Evolutionary conservation across 1,140 invertebrate species (phyloP).

Genomic region (Agrypnia vestita): DNA sequence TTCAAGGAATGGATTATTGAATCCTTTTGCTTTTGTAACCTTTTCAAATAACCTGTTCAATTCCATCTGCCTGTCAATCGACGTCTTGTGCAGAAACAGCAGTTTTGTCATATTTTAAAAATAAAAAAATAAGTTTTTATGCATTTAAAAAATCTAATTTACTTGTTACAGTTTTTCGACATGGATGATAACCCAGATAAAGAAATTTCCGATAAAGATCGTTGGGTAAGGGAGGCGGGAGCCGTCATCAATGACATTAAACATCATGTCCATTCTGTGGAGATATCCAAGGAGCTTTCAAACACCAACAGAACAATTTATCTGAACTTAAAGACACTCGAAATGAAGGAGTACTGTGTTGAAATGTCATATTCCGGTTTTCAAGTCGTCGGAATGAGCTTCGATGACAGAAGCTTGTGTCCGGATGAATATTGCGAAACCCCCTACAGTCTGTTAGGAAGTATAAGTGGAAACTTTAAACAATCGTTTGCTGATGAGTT

Average conservation of each 20-base stretch:
- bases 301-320: constrained; percentile 79
- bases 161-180: constrained; percentile 21
- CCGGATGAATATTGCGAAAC: constrained; percentile 81
- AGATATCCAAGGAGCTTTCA: constrained; percentile 75
- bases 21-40: too few relatives aligned
- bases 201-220: constrained; percentile 48
- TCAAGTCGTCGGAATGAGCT: constrained; percentile 79
- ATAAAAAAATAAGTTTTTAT: too few relatives aligned
- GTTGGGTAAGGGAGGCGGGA: constrained; percentile 82
- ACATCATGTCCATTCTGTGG: constrained; percentile 81
- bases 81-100: too few relatives aligned
- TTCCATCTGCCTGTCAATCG: too few relatives aligned
- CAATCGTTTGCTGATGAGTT: constrained; percentile 84
- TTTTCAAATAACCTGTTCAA: too few relatives aligned
- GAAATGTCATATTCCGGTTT: constrained; percentile 84
- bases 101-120: too few relatives aligned
- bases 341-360: constrained; percentile 81
- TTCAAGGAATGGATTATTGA: too few relatives aligned
- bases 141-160: not conserved
- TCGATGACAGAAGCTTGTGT: constrained; percentile 74
- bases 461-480: constrained; percentile 82
- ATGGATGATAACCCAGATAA: constrained; percentile 29
- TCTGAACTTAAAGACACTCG: constrained; percentile 85
- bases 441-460: constrained; percentile 86
- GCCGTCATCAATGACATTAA: constrained; percentile 86